Conservation (phyloP, 1,140 invertebrate genomes). For the Atopsyche davidsoni region DNA sequence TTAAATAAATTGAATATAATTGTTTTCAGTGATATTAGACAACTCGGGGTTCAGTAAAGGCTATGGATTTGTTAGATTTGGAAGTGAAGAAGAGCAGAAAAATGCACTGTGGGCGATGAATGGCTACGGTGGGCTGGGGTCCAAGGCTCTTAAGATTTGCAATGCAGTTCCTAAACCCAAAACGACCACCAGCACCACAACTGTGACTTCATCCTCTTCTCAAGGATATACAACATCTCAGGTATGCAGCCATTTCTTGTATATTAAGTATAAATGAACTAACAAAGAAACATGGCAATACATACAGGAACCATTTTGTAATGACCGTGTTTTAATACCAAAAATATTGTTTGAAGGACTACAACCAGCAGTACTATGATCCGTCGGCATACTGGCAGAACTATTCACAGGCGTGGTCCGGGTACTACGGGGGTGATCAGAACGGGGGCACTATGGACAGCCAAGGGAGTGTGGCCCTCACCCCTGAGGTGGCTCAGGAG, state of each 20-base stretch:
- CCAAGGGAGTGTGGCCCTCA: slow-evolving; percentile 25
- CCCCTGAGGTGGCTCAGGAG: slow-evolving; percentile 26
- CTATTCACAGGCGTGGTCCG: slow-evolving; percentile 51
- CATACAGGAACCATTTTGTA: too few relatives aligned
- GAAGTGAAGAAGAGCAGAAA: slow-evolving; percentile 90
- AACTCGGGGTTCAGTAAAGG: slow-evolving; percentile 86
- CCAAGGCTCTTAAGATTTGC: slow-evolving; percentile 84
- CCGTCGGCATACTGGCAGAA: slow-evolving; percentile 70
- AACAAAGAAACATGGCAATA: background rate
- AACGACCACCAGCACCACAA: slow-evolving; percentile 36
- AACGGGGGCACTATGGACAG: slow-evolving; percentile 25
- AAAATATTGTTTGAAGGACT: slow-evolving; percentile 49
- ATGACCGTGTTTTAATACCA: too few relatives aligned
- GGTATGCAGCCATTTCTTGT: background rate
- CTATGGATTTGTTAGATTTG: slow-evolving; percentile 94
- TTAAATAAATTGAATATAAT: too few relatives aligned
- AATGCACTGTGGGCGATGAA: slow-evolving; percentile 86
- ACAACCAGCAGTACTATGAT: slow-evolving; percentile 64
- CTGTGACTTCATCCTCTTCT: slow-evolving; percentile 36
- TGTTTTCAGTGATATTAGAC: slow-evolving; percentile 73
- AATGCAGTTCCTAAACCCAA: slow-evolving; percentile 82
- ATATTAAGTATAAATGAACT: background rate
- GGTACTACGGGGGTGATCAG: slow-evolving; percentile 42
- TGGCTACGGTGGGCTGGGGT: slow-evolving; percentile 74
- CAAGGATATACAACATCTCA: slow-evolving; percentile 29